Base-by-base conservation (phyloP, 2,113 vertebrate genomes). In the Oophaga pumilio region DNA sequence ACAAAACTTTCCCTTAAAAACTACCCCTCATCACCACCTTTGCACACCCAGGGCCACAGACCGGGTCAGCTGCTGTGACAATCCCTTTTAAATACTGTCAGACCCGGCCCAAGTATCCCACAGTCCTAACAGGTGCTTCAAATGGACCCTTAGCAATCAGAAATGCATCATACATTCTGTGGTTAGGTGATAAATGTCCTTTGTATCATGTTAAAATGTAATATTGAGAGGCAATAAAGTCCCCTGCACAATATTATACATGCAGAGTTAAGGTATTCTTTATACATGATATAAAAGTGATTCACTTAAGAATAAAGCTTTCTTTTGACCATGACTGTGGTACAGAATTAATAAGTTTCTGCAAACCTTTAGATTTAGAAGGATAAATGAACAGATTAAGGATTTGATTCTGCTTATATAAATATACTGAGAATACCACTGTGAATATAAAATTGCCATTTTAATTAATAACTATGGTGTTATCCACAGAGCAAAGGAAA, bases 391-490 rank as follows among this genome's bases (percentile, higher is more conserved):
- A 52, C 43, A 76, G 49, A 52, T 76, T 76, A 76, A 18, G 4
- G 20, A 76, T 20, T 50, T 76, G 20, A 52, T 76, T 52, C 49
- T 76, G 43, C 28, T 73, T 43, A 11, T 52, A 79, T 15, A 53
- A 59, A 24, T 59, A 28, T 59, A n/a, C 52, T 79, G 8, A 56
- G 28, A 28, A 13, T 26, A 24, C 76, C 14, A 52, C 52, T 79
- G 76, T 17, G 56, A 57, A 59, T 28, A 59, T 79, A 28, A 79
- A 79, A 79, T 56, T 57, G 53, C 53, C 4, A 26, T 57, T 79
- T 56, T 79, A 79, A 57, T 57, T 56, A 59, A 56, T 59, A 57
- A 79, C 53, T 79, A 79, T 18, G 10, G 76, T 59, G 76, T 26
- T 56, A 59, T 26, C 76, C 53, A 78, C n/a, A 78, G 26, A 78